A percentile compares a stretch with the other conserved stretches of the same genome.
Conservation (phyloP, 2,113 vertebrate genomes). For the Calyptommatus sinebrachiatus region DNA sequence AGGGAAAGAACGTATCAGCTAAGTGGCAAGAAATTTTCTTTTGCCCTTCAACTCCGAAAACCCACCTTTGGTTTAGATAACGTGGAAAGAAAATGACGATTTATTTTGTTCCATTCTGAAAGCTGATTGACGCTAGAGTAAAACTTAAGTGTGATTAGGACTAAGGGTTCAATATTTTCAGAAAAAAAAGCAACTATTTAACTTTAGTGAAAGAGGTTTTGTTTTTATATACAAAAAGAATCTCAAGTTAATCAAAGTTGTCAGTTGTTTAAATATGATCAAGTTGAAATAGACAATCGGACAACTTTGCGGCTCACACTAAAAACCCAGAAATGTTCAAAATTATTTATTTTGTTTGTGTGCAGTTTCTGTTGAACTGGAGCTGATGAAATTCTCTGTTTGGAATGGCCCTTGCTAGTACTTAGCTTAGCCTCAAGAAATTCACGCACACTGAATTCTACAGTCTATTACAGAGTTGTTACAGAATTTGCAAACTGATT, state of each 20-base stretch:
- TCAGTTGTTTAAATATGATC: neutral
- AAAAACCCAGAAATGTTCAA: neutral
- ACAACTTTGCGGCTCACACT: neutral
- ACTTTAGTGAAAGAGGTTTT: neutral
- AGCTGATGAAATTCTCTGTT: neutral
- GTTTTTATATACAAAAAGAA: neutral
- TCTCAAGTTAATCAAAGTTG: neutral
- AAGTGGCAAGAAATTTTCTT: too few species aligned
- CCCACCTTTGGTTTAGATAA: too few species aligned
- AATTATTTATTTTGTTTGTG: neutral
- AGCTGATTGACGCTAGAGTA: too few species aligned
- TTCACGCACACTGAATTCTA: rapidly evolving
- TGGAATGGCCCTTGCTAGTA: neutral
- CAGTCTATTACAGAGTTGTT: neutral
- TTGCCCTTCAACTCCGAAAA: too few species aligned
- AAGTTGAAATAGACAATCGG: neutral
- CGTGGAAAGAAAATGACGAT: too few species aligned
- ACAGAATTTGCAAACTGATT: neutral
- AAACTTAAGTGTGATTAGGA: too few species aligned
- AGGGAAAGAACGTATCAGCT: too few species aligned
- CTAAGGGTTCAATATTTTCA: neutral
- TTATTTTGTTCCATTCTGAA: too few species aligned
- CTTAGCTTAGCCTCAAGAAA: neutral
- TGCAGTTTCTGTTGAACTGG: neutral
- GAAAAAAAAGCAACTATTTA: neutral